These are phyloP conservation scores for Chrysomallon squamiferum DNA, from an alignment of 1,140 invertebrate species.

Conservation along the genomic window DNA sequence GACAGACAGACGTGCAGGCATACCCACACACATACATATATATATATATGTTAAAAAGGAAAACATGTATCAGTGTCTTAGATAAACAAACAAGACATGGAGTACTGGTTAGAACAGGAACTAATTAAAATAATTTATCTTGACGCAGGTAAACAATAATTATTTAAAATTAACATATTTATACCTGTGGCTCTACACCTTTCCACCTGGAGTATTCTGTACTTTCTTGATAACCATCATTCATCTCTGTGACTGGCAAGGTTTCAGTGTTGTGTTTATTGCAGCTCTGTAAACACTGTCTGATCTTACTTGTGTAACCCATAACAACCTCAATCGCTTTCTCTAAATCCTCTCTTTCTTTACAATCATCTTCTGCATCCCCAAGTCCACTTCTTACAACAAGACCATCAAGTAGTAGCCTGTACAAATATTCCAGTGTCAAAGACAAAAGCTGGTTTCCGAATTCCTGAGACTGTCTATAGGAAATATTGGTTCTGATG, in stretches of 20 bases:
- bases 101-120: too few relatives aligned
- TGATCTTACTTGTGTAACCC: slow-evolving; percentile 31
- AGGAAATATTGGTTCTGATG: slow-evolving; percentile 23
- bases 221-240: background rate
- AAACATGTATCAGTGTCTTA: too few relatives aligned
- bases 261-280: too few relatives aligned
- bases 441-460: slow-evolving; percentile 34
- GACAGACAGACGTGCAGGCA: too few relatives aligned
- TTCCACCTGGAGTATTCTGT: background rate
- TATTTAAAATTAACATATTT: too few relatives aligned
- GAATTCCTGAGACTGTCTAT: slow-evolving; percentile 40
- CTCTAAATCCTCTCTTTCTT: slow-evolving; percentile 25
- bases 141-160: too few relatives aligned
- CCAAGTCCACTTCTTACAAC: slow-evolving; percentile 10
- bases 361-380: slow-evolving; percentile 1
- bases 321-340: slow-evolving; percentile 28
- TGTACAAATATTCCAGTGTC: slow-evolving; percentile 46
- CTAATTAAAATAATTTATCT: too few relatives aligned
- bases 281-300: slow-evolving; percentile 18
- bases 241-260: too few relatives aligned
- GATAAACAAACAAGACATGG: too few relatives aligned
- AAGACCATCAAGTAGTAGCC: slow-evolving; percentile 36
- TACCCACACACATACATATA: too few relatives aligned
- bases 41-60: too few relatives aligned
- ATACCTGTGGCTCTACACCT: background rate